A percentile compares a stretch with the other conserved stretches of the same genome.
Conservation (phyloP, 2,113 vertebrate genomes). For the Cettia cetti region DNA sequence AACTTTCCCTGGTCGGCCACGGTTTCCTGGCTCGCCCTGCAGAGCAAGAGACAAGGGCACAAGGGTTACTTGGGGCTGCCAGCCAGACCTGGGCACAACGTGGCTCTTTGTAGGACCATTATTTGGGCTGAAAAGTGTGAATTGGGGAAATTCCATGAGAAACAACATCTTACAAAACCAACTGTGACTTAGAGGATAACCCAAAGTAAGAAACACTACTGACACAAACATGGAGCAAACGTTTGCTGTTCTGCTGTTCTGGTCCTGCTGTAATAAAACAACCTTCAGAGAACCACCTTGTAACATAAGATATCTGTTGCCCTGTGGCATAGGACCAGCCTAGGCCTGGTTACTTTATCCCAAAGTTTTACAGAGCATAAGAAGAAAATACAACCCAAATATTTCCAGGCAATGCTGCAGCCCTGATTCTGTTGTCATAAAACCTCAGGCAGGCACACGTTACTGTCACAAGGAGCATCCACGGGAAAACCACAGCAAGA, state of each 20-base stretch:
- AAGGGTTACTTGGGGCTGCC: neutral
- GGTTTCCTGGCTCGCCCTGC: conserved; percentile 88
- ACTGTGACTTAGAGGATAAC: neutral
- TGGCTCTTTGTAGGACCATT: neutral
- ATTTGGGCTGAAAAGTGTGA: neutral
- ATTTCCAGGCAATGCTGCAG: neutral
- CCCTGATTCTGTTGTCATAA: neutral
- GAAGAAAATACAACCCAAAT: neutral
- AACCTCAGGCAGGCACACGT: neutral
- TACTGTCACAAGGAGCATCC: neutral
- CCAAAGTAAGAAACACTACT: neutral
- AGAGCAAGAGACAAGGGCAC: neutral
- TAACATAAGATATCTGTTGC: neutral
- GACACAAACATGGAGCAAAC: neutral
- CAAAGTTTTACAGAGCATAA: neutral
- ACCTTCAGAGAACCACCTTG: neutral
- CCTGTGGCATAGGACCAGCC: neutral
- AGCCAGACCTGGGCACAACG: neutral
- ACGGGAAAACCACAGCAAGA: neutral
- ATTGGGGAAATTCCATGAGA: neutral
- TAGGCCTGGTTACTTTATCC: neutral
- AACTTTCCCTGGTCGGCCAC: conserved; percentile 83
- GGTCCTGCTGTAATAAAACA: neutral
- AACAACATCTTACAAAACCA: neutral
- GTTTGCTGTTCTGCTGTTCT: no score